Evolutionary conservation across 1,140 invertebrate species (phyloP).

Genomic region (Anastrepha obliqua): DNA sequence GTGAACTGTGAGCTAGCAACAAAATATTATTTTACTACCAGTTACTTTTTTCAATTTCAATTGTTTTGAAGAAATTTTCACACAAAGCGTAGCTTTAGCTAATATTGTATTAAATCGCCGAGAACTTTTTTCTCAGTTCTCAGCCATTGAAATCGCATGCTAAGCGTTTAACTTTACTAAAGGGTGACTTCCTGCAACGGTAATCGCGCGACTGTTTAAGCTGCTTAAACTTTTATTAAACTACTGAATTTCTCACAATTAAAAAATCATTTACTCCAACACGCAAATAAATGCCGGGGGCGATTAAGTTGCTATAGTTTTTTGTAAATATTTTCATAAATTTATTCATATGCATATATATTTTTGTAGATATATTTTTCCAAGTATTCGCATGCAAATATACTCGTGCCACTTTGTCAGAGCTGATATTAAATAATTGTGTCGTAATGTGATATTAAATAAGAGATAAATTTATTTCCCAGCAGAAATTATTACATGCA

Average conservation of each 20-base stretch:
- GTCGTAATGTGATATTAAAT: not conserved
- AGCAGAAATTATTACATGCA: not conserved
- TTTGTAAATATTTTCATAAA: too few species aligned
- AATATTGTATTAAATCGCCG: not conserved
- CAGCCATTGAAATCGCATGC: not conserved
- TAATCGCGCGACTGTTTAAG: not conserved
- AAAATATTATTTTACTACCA: not conserved
- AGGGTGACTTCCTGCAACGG: not conserved
- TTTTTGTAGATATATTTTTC: not conserved
- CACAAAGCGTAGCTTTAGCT: not conserved
- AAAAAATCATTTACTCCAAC: not conserved
- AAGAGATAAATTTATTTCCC: not conserved
- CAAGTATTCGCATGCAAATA: not conserved
- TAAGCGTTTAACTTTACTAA: not conserved
- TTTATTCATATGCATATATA: not conserved
- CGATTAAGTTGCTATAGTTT: too few species aligned
- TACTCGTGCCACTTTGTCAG: not conserved
- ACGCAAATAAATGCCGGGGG: not conserved
- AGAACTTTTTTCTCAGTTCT: not conserved
- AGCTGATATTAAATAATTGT: not conserved
- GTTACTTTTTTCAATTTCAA: not conserved
- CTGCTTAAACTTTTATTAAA: not conserved
- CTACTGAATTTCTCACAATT: slow-evolving; percentile 12
- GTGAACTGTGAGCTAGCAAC: too few species aligned
- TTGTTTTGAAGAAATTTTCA: not conserved